Evolutionary conservation across 2,888 invertebrate genomes (phyloP).

Genomic region (Strigamia crassipes): DNA sequence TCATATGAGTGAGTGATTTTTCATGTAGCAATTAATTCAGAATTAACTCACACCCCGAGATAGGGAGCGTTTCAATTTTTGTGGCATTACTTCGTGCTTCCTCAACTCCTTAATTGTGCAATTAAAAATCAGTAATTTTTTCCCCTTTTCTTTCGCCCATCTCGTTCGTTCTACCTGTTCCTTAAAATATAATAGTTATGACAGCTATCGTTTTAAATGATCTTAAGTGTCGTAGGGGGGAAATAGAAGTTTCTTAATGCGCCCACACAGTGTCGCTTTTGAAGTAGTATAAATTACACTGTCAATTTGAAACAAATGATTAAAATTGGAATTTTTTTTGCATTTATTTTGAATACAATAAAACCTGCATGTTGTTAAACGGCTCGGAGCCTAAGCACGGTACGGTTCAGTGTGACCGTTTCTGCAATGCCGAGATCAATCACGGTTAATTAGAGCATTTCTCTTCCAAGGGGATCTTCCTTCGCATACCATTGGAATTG

Average conservation of each 20-base stretch:
- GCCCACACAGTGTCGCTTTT: not conserved
- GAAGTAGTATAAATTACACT: not conserved
- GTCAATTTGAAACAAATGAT: not conserved
- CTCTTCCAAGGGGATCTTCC: not conserved
- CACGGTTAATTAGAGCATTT: constrained; percentile 17
- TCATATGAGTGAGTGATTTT: constrained; percentile 33
- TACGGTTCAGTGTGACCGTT: not conserved
- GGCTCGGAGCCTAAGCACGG: not conserved
- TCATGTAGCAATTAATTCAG: constrained; percentile 42
- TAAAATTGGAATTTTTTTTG: not conserved
- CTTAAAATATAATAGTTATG: constrained; percentile 17
- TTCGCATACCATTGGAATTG: constrained; percentile 4
- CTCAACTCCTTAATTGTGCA: constrained; percentile 25
- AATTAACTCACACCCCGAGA: constrained; percentile 40
- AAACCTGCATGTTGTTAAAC: not conserved
- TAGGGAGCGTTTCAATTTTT: constrained; percentile 39
- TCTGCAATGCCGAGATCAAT: constrained; percentile 17
- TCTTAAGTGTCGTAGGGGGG: not conserved
- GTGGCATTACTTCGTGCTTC: constrained; percentile 19
- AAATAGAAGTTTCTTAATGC: constrained; percentile 6
- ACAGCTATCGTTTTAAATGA: constrained; percentile 27
- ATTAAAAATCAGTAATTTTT: constrained; percentile 25
- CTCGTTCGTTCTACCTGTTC: not conserved
- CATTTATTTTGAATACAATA: not conserved
- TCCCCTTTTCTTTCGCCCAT: not conserved